phyloP scores from a whole-genome alignment of 2,113 vertebrate species.

The Thalassarche chlororhynchos region DNA sequence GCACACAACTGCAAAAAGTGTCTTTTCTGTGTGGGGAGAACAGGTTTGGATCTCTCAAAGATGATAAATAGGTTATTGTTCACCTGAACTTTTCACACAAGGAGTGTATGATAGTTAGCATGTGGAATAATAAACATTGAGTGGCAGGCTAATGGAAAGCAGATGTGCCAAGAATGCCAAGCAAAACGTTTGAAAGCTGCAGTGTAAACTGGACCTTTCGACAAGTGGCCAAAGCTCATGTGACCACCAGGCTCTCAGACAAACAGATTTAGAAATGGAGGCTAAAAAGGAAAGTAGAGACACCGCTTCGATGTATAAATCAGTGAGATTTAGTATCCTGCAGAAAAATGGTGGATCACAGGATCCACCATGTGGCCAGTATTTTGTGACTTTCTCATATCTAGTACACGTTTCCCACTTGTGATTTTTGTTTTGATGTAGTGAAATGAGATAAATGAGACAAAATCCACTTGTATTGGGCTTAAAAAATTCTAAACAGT shows the following conservation, averaged over 20 bases:
- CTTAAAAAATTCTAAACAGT: neutral
- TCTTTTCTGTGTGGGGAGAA: neutral
- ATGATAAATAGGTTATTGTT: conserved; percentile 55
- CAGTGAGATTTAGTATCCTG: neutral
- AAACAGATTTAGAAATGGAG: neutral
- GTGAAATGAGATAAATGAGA: neutral
- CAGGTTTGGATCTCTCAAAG: neutral
- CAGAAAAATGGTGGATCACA: neutral
- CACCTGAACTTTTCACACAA: conserved; percentile 50
- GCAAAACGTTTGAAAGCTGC: neutral
- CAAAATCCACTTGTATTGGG: neutral
- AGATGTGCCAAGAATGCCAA: conserved; percentile 59
- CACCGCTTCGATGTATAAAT: neutral
- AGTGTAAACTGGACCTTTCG: neutral
- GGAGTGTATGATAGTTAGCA: neutral
- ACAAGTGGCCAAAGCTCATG: neutral
- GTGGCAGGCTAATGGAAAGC: conserved; percentile 48
- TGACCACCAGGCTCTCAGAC: neutral
- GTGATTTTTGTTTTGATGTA: neutral
- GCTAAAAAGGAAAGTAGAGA: neutral
- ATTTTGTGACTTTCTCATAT: neutral
- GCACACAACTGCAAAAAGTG: neutral
- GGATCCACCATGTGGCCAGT: neutral
- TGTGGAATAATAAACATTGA: conserved; percentile 63
- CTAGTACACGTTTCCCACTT: neutral